Percentiles rank a stretch among this genome's conserved stretches.
Conservation (phyloP, 2,888 invertebrate genomes). For the Apodemia duryi region DNA sequence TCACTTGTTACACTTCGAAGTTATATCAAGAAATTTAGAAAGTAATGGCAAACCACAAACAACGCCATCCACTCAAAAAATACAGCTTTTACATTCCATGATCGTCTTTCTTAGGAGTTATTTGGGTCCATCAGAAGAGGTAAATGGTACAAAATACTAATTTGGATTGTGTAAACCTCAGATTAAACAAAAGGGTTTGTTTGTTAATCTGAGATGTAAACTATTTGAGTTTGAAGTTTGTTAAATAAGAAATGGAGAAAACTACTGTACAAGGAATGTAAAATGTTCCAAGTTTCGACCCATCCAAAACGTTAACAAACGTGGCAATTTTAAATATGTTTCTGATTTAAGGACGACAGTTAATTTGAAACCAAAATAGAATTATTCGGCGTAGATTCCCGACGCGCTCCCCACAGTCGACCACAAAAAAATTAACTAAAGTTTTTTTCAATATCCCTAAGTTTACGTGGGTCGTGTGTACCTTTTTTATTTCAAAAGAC, state of each 20-base stretch:
- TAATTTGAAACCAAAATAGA: slow-evolving; percentile 47
- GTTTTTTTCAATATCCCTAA: slow-evolving; percentile 60
- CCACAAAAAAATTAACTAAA: slow-evolving; percentile 60
- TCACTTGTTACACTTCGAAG: too few species aligned
- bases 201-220: too few species aligned
- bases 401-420: slow-evolving; percentile 46
- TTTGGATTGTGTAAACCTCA: too few species aligned
- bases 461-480: slow-evolving; percentile 72
- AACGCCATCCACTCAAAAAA: too few species aligned
- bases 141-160: too few species aligned
- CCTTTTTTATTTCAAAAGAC: slow-evolving; percentile 71
- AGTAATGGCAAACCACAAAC: too few species aligned
- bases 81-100: too few species aligned
- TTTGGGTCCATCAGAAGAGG: too few species aligned
- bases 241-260: background rate
- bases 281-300: background rate
- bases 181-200: too few species aligned
- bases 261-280: background rate
- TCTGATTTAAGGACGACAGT: slow-evolving; percentile 31
- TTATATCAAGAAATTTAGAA: too few species aligned
- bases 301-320: slow-evolving; percentile 13
- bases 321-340: slow-evolving; percentile 28
- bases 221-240: background rate
- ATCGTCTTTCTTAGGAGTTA: too few species aligned
- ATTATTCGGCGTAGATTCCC: slow-evolving; percentile 28